Conservation (phyloP, 2,797 vertebrate species). For the Tenualosa ilisha region DNA sequence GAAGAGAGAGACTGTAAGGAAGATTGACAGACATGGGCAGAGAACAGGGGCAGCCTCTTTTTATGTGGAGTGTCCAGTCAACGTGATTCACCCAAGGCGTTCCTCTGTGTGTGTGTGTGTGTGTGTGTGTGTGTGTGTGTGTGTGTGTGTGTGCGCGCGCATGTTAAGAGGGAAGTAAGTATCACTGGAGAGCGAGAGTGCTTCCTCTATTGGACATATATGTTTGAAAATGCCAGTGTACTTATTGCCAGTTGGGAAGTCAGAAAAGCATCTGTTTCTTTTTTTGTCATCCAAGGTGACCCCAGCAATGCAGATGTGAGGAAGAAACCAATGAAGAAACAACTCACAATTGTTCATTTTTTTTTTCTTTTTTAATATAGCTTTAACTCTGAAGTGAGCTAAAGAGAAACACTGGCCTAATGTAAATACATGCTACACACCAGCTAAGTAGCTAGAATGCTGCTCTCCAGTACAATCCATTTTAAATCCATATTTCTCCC, state of each 20-base stretch:
- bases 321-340: not conserved
- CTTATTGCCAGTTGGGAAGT: not conserved
- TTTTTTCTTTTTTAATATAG: no score
- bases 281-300: not conserved
- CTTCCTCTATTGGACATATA: not conserved
- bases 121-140: not conserved
- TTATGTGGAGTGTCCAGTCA: slow-evolving; percentile 19
- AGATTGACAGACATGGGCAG: not conserved
- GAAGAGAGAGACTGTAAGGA: not conserved
- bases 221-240: not conserved
- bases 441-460: not conserved
- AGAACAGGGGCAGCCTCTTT: not conserved
- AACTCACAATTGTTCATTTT: no score
- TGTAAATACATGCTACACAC: not conserved
- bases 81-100: slow-evolving; percentile 28
- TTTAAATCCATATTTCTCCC: not conserved
- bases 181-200: not conserved
- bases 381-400: no score
- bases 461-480: not conserved
- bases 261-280: not conserved
- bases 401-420: not conserved
- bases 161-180: not conserved
- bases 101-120: not conserved
- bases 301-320: not conserved
- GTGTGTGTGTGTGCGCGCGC: slow-evolving; percentile 8